Base-by-base conservation (phyloP, 1,140 invertebrate species). In the Cotesia glomerata region DNA sequence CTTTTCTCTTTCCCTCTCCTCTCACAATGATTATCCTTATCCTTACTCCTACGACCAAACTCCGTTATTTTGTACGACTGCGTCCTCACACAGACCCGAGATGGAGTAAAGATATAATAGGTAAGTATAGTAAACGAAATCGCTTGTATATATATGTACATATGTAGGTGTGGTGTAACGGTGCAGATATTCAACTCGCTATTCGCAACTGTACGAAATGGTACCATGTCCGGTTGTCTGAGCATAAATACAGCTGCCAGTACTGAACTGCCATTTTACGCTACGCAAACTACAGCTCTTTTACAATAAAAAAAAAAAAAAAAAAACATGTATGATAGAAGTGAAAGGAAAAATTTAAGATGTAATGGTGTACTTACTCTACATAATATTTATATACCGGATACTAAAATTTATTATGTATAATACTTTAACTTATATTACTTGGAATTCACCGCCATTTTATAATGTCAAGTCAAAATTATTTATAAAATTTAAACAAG, bases 301-400 rank as follows among this genome's bases (percentile, higher is more conserved):
- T 36, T 64, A 9, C 2, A 45, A 45, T 5, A 16, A 9, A 62
- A 36, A 16, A 14, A 34, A 72, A 45, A 58, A 66, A 45, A 14
- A 35, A 66, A 66, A 72, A 66, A 72, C 26, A 72, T 72, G 5
- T 67, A 26, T 18, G 34, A 8, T 8, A 45, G 39, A 45, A 45
- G 39, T 45, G 39, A 67, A 11, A 9, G n/a, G 26, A 18, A 45
- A 66, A 58, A 72, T 65, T 72, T 72, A 66, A 72, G 70, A 66
- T 72, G 54, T 45, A 58, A 26, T 9, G 39, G 4, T 2, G 2
- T 9, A 45, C 39, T 26, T 26, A 26, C 26, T 26, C 1, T 26
- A 26, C 26, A 26, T 26, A 26, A 26, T 26, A 26, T 26, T 26
- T 26, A 26, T 26, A 26, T 26, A 26, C 26, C 26, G 26, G 26